Evolutionary conservation across 1,140 invertebrate genomes (phyloP).

Genomic region (Cephus cinctus): DNA sequence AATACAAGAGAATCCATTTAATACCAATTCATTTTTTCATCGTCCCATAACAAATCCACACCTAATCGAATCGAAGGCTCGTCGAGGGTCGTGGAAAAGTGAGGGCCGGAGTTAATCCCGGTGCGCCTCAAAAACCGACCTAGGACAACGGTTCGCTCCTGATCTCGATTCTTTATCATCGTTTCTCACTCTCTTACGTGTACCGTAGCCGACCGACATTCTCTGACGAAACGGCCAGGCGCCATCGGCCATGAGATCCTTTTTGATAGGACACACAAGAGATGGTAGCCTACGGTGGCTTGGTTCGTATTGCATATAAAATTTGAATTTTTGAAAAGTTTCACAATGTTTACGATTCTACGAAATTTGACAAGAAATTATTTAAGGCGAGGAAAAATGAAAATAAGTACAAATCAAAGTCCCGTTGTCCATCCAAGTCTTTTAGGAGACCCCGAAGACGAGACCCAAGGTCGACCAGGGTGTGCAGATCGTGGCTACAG

Average conservation of each 20-base stretch:
- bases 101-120: slow-evolving; percentile 13
- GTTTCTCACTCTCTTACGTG: slow-evolving; percentile 5
- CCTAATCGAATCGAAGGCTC: slow-evolving; percentile 26
- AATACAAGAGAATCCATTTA: slow-evolving; percentile 17
- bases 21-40: slow-evolving; percentile 31
- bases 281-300: neutral
- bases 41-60: slow-evolving; percentile 18
- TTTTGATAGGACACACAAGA: neutral
- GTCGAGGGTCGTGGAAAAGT: slow-evolving; percentile 3
- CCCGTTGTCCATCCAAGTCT: too few species aligned
- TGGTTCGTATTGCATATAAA: neutral
- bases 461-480: too few species aligned
- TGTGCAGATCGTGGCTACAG: too few species aligned
- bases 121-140: slow-evolving; percentile 26
- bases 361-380: too few species aligned
- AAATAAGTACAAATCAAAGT: too few species aligned
- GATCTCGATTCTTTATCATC: slow-evolving; percentile 25
- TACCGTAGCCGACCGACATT: neutral
- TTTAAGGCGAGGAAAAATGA: too few species aligned
- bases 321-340: neutral
- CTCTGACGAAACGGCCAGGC: neutral
- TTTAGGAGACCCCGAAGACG: too few species aligned
- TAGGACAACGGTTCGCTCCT: slow-evolving; percentile 29
- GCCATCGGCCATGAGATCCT: neutral
- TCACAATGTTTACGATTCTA: neutral